These are phyloP conservation scores for Aphelocoma californica DNA, from an alignment of 2,797 vertebrate genomes.

Conservation along the genomic window DNA sequence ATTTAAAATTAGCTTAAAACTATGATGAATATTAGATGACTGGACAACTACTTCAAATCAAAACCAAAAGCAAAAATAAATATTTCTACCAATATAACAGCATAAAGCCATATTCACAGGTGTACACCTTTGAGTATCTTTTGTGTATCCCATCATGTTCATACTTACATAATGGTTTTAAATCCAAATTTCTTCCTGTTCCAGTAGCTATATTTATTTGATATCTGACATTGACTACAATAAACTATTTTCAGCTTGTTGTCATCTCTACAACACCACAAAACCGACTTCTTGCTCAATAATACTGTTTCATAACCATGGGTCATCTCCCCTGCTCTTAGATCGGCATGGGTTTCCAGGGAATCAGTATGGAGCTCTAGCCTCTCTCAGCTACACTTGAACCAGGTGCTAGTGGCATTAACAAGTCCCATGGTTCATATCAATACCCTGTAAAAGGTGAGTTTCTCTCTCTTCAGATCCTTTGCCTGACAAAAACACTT, in stretches of 20 bases:
- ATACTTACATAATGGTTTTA: not conserved
- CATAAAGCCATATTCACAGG: not conserved
- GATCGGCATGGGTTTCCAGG: not conserved
- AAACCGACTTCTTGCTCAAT: constrained; percentile 8
- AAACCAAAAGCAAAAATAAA: not conserved
- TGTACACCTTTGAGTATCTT: not conserved
- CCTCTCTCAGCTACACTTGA: not conserved
- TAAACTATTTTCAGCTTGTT: not conserved
- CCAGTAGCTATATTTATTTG: not conserved
- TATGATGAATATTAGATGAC: not conserved
- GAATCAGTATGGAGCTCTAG: not conserved
- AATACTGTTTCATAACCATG: not conserved
- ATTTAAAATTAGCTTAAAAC: not conserved
- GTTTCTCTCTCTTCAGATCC: not conserved
- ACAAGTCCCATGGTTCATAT: not conserved
- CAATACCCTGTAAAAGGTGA: not conserved
- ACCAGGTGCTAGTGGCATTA: not conserved
- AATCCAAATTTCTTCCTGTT: not conserved
- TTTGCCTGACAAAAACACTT: not conserved
- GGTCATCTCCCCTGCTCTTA: accelerated
- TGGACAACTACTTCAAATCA: not conserved
- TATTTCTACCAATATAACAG: not conserved
- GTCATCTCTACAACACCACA: not conserved
- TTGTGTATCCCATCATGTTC: not conserved
- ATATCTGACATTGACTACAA: not conserved